Conservation (phyloP, 2,888 invertebrate species). For the Callyntrura sp. region DNA sequence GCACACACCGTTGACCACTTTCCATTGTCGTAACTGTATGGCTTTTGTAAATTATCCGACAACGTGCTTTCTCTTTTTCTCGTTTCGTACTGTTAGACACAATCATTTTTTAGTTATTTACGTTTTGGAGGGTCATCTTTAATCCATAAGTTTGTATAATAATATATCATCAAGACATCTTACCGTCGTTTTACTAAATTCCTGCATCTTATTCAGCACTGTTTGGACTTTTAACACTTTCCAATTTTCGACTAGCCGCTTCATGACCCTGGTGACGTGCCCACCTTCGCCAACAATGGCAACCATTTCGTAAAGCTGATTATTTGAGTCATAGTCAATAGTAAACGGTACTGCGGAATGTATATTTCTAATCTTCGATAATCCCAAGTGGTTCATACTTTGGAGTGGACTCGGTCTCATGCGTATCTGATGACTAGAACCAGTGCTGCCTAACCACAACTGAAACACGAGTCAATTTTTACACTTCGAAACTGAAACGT, state of each 20-base stretch:
- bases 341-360: constrained; percentile 78
- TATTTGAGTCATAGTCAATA: constrained; percentile 75
- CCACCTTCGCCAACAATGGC: constrained; percentile 24
- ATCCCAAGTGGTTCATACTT: constrained; percentile 73
- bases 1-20: constrained; percentile 73
- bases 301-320: constrained; percentile 59
- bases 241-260: constrained; percentile 48
- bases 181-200: not conserved
- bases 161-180: no score
- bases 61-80: not conserved
- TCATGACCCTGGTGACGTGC: constrained; percentile 51
- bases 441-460: constrained; percentile 78
- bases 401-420: constrained; percentile 77
- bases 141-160: no score
- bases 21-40: constrained; percentile 26
- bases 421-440: constrained; percentile 45
- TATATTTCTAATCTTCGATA: constrained; percentile 68
- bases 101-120: no score
- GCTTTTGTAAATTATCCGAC: not conserved
- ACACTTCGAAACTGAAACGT: no score
- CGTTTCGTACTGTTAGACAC: constrained; percentile 1
- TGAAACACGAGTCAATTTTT: constrained; percentile 20
- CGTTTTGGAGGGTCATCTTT: no score
- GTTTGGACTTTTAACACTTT: constrained; percentile 23
- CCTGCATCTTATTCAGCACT: constrained; percentile 39